Evolutionary conservation across 2,797 vertebrate species (phyloP), one percentile per base, ranked within the genome.

Genomic region (Neomorphus geoffroyi): DNA sequence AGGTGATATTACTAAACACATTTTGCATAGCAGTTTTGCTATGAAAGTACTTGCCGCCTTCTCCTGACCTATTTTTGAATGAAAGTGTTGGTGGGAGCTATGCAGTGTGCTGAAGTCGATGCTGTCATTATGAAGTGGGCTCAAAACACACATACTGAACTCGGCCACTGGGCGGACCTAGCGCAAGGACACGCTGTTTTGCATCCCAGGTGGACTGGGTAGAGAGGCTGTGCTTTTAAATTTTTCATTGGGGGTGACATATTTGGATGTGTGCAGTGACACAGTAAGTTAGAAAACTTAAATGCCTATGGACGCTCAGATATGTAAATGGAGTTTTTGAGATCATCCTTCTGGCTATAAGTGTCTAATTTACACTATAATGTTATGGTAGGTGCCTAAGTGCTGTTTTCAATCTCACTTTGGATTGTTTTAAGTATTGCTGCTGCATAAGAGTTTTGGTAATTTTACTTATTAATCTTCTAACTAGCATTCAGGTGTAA

Each of bases 11-110:
- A 66, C 94, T 82, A 37, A 96, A 82, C 85, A 88, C 56, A 35
- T 82, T 95, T 93, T 95, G 92, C 91, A 86, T 88, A 92, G 51
- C 83, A 78, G 84, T 28, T 65, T 95, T 96, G 91, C 86, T 82
- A 18, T 72, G 60, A 86, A 92, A 93, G 95, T 91, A 75, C 93
- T 96, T 93, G 85, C 93, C 90, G 90, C 93, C 93, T 97, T 97
- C 96, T 95, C 78, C 75, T 96, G 73, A 75, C 91, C 88, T 77
- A 80, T 88, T 96, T 96, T 92, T 8, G 1, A 32, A 21, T 45
- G 39, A 51, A 74, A 86, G 77, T 62, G 28, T 6, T 46, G 56
- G 88, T 90, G 73, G 82, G 80, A 94, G 91, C 54, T 51, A 18
- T 75, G 66, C 77, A 74, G 9, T 7, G 27, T 11, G 69, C 80